A percentile compares a stretch with the other conserved stretches of the same genome.
These are phyloP conservation scores for Argopecten irradians DNA, from an alignment of 1,140 invertebrate genomes.

Conservation along the genomic window DNA sequence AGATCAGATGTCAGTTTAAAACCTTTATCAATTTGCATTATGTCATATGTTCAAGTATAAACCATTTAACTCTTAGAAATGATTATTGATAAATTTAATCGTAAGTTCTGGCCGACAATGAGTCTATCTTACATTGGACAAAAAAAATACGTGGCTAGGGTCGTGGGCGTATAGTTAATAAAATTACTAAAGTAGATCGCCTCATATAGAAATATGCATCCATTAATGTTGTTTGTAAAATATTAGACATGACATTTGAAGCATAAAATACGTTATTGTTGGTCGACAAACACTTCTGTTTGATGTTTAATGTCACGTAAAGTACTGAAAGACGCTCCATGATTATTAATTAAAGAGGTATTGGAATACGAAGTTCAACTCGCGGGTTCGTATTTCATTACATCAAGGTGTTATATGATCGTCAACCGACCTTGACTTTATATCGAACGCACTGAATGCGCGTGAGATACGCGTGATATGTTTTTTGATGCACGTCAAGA, in stretches of 20 bases:
- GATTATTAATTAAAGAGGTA: background rate
- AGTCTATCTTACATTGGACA: background rate
- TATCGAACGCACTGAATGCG: too few species aligned
- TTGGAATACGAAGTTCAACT: background rate
- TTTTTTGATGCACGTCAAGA: background rate
- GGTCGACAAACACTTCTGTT: background rate
- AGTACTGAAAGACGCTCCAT: background rate
- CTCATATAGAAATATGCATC: background rate
- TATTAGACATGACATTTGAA: background rate
- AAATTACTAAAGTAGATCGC: background rate
- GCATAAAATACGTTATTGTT: background rate
- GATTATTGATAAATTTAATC: background rate
- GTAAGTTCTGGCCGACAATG: background rate
- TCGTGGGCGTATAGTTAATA: background rate
- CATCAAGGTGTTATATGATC: background rate
- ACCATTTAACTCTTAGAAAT: background rate
- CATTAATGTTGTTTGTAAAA: background rate
- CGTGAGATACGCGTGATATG: background rate
- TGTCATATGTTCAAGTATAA: background rate
- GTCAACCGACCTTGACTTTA: background rate
- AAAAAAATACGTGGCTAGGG: background rate
- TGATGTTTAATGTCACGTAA: background rate
- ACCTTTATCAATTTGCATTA: background rate
- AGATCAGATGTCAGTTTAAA: background rate
- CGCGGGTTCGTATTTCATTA: background rate